A percentile compares a stretch with the other conserved stretches of the same genome.
Conservation (phyloP, 2,797 vertebrate genomes). For the Naso thynnoides region DNA sequence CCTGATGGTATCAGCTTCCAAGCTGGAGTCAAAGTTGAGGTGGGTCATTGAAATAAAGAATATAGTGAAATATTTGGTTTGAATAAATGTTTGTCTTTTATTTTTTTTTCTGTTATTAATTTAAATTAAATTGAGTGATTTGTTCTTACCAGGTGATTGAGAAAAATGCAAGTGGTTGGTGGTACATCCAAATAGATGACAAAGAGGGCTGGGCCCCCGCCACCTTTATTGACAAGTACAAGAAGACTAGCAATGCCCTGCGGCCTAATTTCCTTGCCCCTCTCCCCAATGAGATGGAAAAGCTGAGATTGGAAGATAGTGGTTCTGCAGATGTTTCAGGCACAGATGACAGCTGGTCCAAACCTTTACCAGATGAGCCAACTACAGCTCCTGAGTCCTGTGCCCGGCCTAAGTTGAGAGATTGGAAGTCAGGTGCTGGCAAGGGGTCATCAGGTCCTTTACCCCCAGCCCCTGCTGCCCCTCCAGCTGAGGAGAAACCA, state of each 20-base stretch:
- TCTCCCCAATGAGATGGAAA: slow-evolving; percentile 91
- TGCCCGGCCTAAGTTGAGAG: slow-evolving; percentile 88
- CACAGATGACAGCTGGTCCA: slow-evolving; percentile 85
- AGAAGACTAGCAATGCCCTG: slow-evolving; percentile 94
- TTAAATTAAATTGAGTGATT: not conserved
- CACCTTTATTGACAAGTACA: slow-evolving; percentile 98
- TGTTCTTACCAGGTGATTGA: slow-evolving; percentile 90
- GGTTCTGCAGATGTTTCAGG: slow-evolving; percentile 41
- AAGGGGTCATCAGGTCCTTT: slow-evolving; percentile 79
- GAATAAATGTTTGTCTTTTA: not conserved
- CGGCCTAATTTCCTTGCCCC: slow-evolving; percentile 96
- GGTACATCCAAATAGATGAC: slow-evolving; percentile 99
- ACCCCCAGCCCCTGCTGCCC: slow-evolving; percentile 83
- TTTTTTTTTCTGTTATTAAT: not conserved
- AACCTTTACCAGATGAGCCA: slow-evolving; percentile 94
- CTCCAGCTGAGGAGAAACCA: slow-evolving; percentile 92
- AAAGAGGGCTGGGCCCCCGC: slow-evolving; percentile 98
- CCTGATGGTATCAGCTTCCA: slow-evolving; percentile 98
- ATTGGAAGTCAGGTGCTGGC: slow-evolving; percentile 88
- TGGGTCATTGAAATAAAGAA: slow-evolving; percentile 67
- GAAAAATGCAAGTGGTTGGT: slow-evolving; percentile 98
- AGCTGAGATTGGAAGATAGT: slow-evolving; percentile 86
- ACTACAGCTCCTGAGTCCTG: slow-evolving; percentile 80
- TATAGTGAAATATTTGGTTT: not conserved
- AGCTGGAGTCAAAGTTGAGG: slow-evolving; percentile 97